Percentiles rank a stretch among this genome's conserved stretches.
These are phyloP conservation scores for Chaetorhynchus papuensis DNA, from an alignment of 2,113 vertebrate genomes.

Conservation along the genomic window DNA sequence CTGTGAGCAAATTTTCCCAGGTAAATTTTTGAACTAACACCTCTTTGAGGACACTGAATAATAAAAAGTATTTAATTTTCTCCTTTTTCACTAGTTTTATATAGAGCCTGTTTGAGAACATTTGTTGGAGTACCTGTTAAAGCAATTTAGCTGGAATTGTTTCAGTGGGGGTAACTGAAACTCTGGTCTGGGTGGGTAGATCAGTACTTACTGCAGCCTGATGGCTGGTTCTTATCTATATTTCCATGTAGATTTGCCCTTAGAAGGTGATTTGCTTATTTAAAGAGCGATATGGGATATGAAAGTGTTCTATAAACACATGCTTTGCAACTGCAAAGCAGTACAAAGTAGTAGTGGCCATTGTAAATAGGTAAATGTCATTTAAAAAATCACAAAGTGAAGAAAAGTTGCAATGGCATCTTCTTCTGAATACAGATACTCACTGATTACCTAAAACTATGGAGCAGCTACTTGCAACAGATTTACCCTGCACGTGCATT, in stretches of 20 bases:
- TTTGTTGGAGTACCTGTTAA: background rate
- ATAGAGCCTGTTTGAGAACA: background rate
- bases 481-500: background rate
- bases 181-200: rapidly evolving
- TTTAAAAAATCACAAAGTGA: background rate
- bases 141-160: background rate
- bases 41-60: background rate
- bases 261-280: background rate
- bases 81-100: background rate
- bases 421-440: background rate
- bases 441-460: background rate
- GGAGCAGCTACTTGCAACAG: background rate
- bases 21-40: background rate
- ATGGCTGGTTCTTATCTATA: background rate
- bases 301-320: background rate
- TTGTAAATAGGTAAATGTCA: background rate
- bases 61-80: background rate
- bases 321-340: background rate
- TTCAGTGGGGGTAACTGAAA: background rate
- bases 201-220: background rate
- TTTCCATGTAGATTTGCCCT: background rate
- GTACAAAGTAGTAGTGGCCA: background rate
- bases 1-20: background rate
- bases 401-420: background rate
- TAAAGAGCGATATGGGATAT: background rate